Conservation (phyloP, 2,113 vertebrate genomes). For the Panthera uncia region DNA sequence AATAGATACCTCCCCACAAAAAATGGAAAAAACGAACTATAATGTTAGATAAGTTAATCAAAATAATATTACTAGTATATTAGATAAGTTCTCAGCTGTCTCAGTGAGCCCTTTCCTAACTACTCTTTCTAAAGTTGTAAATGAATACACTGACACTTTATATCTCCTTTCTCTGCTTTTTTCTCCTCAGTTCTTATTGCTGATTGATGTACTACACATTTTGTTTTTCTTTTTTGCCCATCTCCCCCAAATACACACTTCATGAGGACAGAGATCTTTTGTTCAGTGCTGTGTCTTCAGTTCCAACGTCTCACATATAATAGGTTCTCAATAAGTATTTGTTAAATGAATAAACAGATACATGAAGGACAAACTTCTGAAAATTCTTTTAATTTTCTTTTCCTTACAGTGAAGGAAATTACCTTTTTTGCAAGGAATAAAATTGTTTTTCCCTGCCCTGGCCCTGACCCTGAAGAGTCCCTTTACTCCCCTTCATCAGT, state of each 20-base stretch:
- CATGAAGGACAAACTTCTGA: neutral
- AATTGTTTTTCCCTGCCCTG: neutral
- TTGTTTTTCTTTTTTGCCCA: neutral
- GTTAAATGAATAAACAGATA: neutral
- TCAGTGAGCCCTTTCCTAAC: neutral
- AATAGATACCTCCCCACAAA: neutral
- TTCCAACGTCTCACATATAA: neutral
- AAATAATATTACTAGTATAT: neutral
- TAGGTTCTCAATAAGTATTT: neutral
- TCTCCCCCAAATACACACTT: neutral
- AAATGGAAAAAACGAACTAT: neutral
- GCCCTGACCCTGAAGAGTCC: neutral
- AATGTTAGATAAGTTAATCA: neutral
- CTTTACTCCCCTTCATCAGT: neutral
- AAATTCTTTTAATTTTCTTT: constrained; percentile 34
- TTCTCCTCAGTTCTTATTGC: neutral
- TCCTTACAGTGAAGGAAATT: constrained; percentile 8
- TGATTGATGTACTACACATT: neutral
- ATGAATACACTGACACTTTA: neutral
- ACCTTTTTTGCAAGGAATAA: constrained; percentile 3
- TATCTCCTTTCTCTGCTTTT: neutral
- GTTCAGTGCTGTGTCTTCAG: neutral
- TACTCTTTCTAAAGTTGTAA: neutral
- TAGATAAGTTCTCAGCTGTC: neutral
- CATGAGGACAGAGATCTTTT: neutral